These are phyloP conservation scores for Trachelipus rathkii DNA, from an alignment of 1,140 invertebrate species.

Conservation along the genomic window DNA sequence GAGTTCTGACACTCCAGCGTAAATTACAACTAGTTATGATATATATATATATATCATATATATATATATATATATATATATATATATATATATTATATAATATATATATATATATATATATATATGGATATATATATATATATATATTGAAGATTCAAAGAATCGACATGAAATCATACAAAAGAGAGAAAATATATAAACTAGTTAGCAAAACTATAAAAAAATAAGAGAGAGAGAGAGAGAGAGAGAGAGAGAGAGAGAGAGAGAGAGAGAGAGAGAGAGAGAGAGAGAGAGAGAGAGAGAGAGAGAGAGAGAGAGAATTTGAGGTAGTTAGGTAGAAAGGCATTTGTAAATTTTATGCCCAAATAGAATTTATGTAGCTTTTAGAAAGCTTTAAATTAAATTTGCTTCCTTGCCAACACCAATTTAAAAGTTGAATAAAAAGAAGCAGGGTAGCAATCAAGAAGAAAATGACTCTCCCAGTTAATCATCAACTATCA, in stretches of 20 bases:
- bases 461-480: not conserved
- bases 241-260: not conserved
- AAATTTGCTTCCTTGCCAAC: not conserved
- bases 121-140: constrained; percentile 28
- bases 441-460: not conserved
- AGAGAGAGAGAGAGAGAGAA: not conserved
- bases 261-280: constrained; percentile 25
- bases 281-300: constrained; percentile 23
- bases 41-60: constrained; percentile 12
- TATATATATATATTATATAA: constrained; percentile 8
- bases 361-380: constrained; percentile 2
- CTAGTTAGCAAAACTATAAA: not conserved
- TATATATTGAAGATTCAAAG: too few relatives aligned
- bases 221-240: not conserved
- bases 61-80: constrained; percentile 21
- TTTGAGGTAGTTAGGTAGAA: not conserved
- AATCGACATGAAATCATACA: too few relatives aligned
- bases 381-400: not conserved
- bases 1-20: not conserved
- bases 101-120: constrained; percentile 26
- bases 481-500: not conserved
- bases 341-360: not conserved
- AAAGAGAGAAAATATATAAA: too few relatives aligned
- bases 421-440: not conserved
- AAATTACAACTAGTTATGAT: not conserved